Percentiles rank a stretch among this genome's conserved stretches.
Conservation (phyloP, 2,113 vertebrate genomes). For the Oncorhynchus kisutch region DNA sequence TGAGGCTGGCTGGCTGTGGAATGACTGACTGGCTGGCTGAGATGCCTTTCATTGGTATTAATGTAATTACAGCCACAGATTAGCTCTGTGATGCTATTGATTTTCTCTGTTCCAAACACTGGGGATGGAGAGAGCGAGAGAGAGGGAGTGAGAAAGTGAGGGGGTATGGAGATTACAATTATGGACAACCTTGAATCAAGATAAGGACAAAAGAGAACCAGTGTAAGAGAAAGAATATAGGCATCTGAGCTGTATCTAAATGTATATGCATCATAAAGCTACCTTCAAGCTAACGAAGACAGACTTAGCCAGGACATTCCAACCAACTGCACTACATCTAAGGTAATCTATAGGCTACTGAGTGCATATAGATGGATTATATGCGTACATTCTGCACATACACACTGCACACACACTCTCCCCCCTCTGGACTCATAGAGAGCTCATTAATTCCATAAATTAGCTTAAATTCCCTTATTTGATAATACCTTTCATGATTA, state of each 20-base stretch:
- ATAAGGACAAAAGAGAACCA: neutral
- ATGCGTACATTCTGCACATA: constrained; percentile 50
- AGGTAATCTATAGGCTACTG: neutral
- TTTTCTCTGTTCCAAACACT: no score
- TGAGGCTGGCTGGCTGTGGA: no score
- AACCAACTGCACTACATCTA: neutral
- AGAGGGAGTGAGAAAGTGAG: constrained; percentile 16
- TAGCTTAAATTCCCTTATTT: constrained; percentile 70
- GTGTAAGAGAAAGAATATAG: neutral
- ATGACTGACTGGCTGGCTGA: no score
- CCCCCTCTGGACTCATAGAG: constrained; percentile 62
- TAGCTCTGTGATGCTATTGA: no score
- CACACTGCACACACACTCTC: constrained; percentile 27
- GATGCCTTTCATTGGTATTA: no score
- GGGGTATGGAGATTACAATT: constrained; percentile 5
- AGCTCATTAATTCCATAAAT: constrained; percentile 71
- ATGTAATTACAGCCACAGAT: no score
- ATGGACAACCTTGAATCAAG: no score
- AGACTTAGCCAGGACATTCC: neutral
- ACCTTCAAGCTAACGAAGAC: neutral
- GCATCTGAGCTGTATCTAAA: no score
- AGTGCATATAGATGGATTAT: constrained; percentile 50
- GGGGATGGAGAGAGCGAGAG: neutral
- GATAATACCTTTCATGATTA: constrained; percentile 59
- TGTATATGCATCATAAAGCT: no score